Base-by-base conservation (phyloP, 2,113 vertebrate genomes). In the Mystacornis crossleyi region DNA sequence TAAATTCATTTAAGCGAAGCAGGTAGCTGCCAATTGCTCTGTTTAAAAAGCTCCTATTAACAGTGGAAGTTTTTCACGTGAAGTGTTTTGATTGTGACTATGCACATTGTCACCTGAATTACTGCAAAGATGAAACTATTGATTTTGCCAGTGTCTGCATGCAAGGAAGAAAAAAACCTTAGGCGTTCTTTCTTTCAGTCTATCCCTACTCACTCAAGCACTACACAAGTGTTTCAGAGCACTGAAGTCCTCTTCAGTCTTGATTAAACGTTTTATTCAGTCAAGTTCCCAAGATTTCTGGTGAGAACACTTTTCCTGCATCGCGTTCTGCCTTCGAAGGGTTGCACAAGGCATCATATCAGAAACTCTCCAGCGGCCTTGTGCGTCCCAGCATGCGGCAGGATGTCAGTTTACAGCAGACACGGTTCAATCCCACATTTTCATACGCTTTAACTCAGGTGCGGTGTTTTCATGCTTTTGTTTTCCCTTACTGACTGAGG, bases 41-140 rank as follows among this genome's bases (percentile, higher is more conserved):
- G 74, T 94, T 96, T 97, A 94, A 97, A 97, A 94, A 95, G 55
- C 58, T 51, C 18, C 50, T 75, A 92, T 94, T 97, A 96, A 89
- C 82, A 61, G 60, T 43, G 58, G 86, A 92, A 89, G 81, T 94
- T 97, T 97, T 94, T 97, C 88, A 95, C 83, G 93, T 97, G 58
- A 95, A 96, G 95, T 70, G 95, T 87, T 89, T 95, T 97, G 84
- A 91, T 90, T 84, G 33, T 78, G 48, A 71, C 71, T 85, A 2
- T 26, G 55, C 34, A 51, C 79, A 89, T 36, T 86, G 89, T 90
- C 82, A 96, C 87, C 89, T 92, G 53, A 88, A 82, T 83, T 95
- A 85, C 84, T 93, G 47, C 61, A 69, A 73, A 93, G 65, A 79
- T 75, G 26, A 97, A 91, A 83, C 54, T 18, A 13, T 58, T 86